phyloP scores from a whole-genome alignment of 2,113 vertebrate species.

The Pontoporia blainvillei region DNA sequence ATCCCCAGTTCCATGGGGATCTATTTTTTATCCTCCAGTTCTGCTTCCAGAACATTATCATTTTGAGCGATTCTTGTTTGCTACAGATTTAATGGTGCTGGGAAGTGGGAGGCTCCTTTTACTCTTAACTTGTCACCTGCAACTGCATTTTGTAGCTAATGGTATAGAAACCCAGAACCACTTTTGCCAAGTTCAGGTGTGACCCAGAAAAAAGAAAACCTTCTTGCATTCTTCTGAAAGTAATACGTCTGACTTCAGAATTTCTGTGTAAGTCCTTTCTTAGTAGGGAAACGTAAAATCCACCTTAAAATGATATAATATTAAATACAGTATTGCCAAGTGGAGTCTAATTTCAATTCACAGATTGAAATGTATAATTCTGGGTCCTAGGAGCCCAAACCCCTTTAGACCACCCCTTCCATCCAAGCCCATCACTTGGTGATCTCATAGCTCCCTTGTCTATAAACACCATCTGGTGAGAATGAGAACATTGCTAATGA shows the following conservation, averaged over 20 bases:
- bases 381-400: neutral
- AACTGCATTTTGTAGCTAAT: neutral
- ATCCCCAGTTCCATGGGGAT: neutral
- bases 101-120: neutral
- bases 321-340: neutral
- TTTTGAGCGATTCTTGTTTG: neutral
- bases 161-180: neutral
- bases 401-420: slow-evolving; percentile 21
- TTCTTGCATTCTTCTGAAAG: slow-evolving; percentile 15
- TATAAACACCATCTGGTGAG: slow-evolving; percentile 61
- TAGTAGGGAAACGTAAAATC: neutral
- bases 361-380: slow-evolving; percentile 30
- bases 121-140: neutral
- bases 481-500: slow-evolving; percentile 28
- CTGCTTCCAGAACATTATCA: neutral
- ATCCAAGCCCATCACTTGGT: slow-evolving; percentile 39
- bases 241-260: neutral
- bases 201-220: neutral
- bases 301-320: slow-evolving; percentile 34
- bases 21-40: neutral
- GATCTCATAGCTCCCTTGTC: slow-evolving; percentile 27
- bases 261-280: slow-evolving; percentile 14
- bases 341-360: neutral
- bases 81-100: neutral
- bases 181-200: neutral